Evolutionary conservation across 2,888 invertebrate species (phyloP).

Genomic region (Pocota personata): DNA sequence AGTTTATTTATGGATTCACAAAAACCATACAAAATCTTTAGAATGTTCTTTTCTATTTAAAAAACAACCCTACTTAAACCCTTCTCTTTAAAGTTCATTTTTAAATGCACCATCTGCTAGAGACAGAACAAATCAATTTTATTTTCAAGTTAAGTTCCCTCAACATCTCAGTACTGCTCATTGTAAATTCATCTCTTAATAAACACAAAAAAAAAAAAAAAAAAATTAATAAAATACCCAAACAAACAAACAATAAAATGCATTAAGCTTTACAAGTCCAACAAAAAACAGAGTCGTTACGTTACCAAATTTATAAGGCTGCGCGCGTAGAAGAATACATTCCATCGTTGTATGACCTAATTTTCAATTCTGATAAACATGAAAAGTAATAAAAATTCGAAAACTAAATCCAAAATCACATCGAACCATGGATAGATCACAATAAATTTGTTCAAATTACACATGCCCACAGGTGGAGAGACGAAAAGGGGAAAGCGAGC

Average conservation of each 20-base stretch:
- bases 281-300: background rate
- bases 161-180: background rate
- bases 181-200: constrained; percentile 9
- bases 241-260: constrained; percentile 23
- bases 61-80: too few relatives aligned
- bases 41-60: too few relatives aligned
- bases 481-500: background rate
- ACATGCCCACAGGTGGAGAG: constrained; percentile 10
- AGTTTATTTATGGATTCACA: too few relatives aligned
- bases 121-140: background rate
- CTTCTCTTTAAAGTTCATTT: too few relatives aligned
- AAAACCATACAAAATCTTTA: too few relatives aligned
- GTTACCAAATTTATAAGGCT: background rate
- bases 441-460: constrained; percentile 11
- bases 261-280: background rate
- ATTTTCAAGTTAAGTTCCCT: background rate
- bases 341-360: constrained; percentile 23
- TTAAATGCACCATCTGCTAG: background rate
- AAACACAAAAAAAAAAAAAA: background rate
- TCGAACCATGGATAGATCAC: constrained; percentile 27
- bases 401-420: constrained; percentile 35
- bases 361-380: constrained; percentile 25
- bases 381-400: constrained; percentile 40
- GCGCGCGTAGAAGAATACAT: background rate
- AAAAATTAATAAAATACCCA: background rate